phyloP scores from a whole-genome alignment of 2,888 invertebrate species.

The Sympetrum striolatum region DNA sequence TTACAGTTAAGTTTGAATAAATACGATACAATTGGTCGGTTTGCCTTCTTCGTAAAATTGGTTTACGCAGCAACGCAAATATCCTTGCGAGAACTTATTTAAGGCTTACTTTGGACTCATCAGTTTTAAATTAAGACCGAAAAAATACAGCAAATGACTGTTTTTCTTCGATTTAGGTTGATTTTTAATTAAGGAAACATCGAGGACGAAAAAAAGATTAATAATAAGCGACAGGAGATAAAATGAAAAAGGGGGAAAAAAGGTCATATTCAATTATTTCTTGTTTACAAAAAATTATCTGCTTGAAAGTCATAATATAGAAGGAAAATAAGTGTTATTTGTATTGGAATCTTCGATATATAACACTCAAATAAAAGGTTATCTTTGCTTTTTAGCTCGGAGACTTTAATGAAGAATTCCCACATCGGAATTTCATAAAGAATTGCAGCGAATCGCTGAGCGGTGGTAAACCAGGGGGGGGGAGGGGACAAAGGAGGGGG shows the following conservation, averaged over 20 bases:
- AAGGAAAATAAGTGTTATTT: slow-evolving; percentile 37
- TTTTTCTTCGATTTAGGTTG: neutral
- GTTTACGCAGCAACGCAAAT: neutral
- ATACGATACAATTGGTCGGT: neutral
- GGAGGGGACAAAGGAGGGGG: neutral
- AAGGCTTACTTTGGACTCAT: neutral
- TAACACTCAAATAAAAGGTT: neutral
- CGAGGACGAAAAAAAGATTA: neutral
- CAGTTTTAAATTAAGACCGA: neutral
- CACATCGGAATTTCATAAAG: neutral
- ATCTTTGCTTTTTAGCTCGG: neutral
- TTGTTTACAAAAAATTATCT: slow-evolving; percentile 38
- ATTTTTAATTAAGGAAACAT: slow-evolving; percentile 15
- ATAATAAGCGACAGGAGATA: slow-evolving; percentile 21
- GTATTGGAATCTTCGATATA: slow-evolving; percentile 9
- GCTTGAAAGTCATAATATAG: slow-evolving; percentile 40
- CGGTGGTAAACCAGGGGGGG: neutral
- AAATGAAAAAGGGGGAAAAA: neutral
- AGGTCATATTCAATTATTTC: slow-evolving; percentile 18
- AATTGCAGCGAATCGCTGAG: neutral
- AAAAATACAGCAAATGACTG: neutral
- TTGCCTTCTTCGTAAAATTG: too few relatives aligned
- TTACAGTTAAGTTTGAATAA: neutral
- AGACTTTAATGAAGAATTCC: neutral
- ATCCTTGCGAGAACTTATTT: neutral